A percentile compares a stretch with the other conserved stretches of the same genome.
These are phyloP conservation scores for Pangasius mekongensis DNA, from an alignment of 2,797 vertebrate genomes.

Conservation along the genomic window DNA sequence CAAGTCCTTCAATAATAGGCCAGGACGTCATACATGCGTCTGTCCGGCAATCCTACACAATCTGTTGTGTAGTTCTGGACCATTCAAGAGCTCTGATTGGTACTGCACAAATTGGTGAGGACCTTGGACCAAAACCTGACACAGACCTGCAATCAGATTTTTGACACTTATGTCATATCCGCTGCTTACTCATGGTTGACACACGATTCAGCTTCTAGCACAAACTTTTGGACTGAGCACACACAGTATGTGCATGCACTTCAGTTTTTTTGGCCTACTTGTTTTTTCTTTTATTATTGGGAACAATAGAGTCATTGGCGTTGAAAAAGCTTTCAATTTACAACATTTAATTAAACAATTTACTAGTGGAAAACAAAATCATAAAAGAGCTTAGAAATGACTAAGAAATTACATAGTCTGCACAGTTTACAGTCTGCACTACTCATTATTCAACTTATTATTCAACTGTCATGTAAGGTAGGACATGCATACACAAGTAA, in stretches of 20 bases:
- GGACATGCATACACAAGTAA: slow-evolving; percentile 18
- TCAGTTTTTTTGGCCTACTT: background rate
- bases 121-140: background rate
- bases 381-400: background rate
- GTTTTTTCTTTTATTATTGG: background rate
- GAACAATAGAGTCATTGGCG: background rate
- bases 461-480: slow-evolving; percentile 8
- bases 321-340: background rate
- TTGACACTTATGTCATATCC: background rate
- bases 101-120: background rate
- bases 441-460: slow-evolving; percentile 19
- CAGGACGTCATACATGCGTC: background rate
- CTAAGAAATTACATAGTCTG: slow-evolving; percentile 10
- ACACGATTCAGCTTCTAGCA: background rate
- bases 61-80: background rate
- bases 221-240: background rate
- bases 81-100: background rate
- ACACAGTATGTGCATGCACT: background rate
- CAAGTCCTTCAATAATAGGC: background rate
- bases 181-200: background rate
- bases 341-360: background rate
- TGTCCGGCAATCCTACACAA: background rate
- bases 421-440: slow-evolving; percentile 8
- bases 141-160: background rate
- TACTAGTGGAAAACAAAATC: background rate